Conservation (phyloP, 2,797 vertebrate genomes). For the Danionella dracula region DNA sequence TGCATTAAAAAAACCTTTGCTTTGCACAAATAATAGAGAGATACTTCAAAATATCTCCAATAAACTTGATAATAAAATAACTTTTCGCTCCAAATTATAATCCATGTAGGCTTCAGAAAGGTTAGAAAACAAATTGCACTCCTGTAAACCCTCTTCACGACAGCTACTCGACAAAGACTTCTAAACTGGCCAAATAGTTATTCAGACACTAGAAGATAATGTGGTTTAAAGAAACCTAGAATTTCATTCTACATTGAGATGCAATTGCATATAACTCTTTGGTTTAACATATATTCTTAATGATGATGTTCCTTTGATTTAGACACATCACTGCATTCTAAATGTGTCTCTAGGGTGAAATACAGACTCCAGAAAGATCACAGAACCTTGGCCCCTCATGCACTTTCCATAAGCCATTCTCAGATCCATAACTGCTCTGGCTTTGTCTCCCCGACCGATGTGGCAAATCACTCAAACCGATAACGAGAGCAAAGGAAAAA, state of each 20-base stretch:
- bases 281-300: not conserved
- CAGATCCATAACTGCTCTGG: constrained; percentile 13
- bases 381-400: constrained; percentile 1
- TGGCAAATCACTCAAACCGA: constrained; percentile 58
- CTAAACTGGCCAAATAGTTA: not conserved
- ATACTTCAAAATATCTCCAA: not conserved
- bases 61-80: not conserved
- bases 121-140: too few species aligned
- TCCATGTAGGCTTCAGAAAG: too few species aligned
- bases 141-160: not conserved
- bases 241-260: not conserved
- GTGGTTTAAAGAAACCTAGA: not conserved
- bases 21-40: not conserved
- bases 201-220: not conserved
- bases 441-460: constrained; percentile 17
- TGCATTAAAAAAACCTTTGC: too few species aligned
- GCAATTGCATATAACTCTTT: constrained; percentile 17
- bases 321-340: not conserved
- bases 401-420: not conserved
- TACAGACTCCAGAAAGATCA: not conserved
- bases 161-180: not conserved
- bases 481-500: constrained; percentile 44
- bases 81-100: not conserved
- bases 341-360: constrained; percentile 12
- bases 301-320: not conserved